Evolutionary conservation across 2,797 vertebrate species (phyloP), one percentile per base, ranked within the genome.

Genomic region (Chiroxiphia lanceolata): DNA sequence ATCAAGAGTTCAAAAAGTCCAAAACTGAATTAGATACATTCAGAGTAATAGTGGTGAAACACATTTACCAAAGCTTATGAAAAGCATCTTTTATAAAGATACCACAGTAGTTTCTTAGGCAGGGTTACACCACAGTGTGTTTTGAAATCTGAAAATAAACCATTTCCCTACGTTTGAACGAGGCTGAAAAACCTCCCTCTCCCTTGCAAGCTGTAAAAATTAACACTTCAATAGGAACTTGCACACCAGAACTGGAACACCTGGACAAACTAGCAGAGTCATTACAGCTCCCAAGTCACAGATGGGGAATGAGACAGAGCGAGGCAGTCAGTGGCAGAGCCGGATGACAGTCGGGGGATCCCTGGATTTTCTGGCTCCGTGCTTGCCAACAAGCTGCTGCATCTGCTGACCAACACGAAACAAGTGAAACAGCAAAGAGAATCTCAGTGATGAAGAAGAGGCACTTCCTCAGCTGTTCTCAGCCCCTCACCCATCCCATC

Each of bases 31-130:
- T 83, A 92, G 83, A 85, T 23, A 26, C 64, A 51, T 68, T 84
- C 57, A 83, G 26, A 89, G 69, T 38, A 70, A 83, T 23, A 72
- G 27, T 27, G 33, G 48, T 47, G 78, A 88, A 91, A 85, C 31
- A 77, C 56, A 47, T 65, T 87, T 76, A 94, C 69, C 48, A 89
- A 89, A 92, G 54, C 78, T 93, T 80, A 87, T 64, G 80, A 89
- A 89, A 93, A 91, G 54, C 72, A 90, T 83, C 68, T 88, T 96
- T 95, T 88, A 91, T 50, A 54, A 91, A 85, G 61, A 76, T 31
- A 84, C 25, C 26, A n/a, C 0, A 1, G 21, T 19, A 80, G 60
- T 26, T 93, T 94, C 42, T 53, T 60, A 71, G 40, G 63, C 47
- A 83, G 83, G 13, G 21, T 63, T 75, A 64, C 16, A 61, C 50